Evolutionary conservation across 2,888 invertebrate genomes (phyloP).

Genomic region (Rhamphomyia laevipes): DNA sequence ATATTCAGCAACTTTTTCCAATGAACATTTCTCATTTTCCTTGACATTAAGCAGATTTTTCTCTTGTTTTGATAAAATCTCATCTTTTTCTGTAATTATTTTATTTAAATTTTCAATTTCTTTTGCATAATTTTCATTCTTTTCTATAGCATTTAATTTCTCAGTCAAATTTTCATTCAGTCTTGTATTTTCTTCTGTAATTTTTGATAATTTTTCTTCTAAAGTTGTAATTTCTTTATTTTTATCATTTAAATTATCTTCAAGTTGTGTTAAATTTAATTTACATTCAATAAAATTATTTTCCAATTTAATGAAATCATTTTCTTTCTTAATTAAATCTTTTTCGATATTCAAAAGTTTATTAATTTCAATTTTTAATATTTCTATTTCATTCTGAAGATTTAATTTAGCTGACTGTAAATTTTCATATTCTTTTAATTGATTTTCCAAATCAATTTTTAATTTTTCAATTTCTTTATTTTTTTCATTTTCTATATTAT

Average conservation of each 20-base stretch:
- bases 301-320: constrained; percentile 16
- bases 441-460: constrained; percentile 39
- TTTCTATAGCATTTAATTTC: background rate
- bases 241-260: constrained; percentile 20
- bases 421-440: constrained; percentile 39
- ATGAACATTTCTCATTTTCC: constrained; percentile 25
- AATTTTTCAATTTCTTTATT: constrained; percentile 40
- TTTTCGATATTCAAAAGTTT: constrained; percentile 21
- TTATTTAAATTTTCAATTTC: constrained; percentile 15
- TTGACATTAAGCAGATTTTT: constrained; percentile 25
- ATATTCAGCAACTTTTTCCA: constrained; percentile 23
- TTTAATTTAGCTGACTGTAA: constrained; percentile 38
- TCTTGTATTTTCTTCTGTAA: constrained; percentile 35
- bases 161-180: constrained; percentile 23
- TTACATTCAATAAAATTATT: constrained; percentile 12
- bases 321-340: constrained; percentile 10
- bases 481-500: constrained; percentile 24
- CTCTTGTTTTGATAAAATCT: constrained; percentile 25
- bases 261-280: constrained; percentile 9
- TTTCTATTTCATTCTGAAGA: constrained; percentile 38
- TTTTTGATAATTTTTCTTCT: constrained; percentile 20
- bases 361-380: constrained; percentile 35
- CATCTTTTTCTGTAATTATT: constrained; percentile 23
- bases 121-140: constrained; percentile 11
- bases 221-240: constrained; percentile 17